These are phyloP conservation scores for Euschistus heros DNA, from an alignment of 1,140 invertebrate genomes.

Conservation along the genomic window DNA sequence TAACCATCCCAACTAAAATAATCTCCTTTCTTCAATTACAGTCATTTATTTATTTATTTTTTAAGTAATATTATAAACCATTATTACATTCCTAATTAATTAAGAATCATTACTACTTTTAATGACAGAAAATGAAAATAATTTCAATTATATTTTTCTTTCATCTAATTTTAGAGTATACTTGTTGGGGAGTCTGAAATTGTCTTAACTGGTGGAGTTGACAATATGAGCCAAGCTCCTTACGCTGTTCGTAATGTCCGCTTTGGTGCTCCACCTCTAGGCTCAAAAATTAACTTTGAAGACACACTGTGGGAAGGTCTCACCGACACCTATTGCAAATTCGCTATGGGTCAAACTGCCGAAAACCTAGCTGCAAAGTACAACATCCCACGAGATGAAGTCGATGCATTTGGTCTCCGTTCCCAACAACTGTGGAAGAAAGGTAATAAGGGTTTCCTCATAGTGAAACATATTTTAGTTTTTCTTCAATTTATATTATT, in stretches of 20 bases:
- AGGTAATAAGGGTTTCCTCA: constrained; percentile 37
- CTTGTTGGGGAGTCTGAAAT: constrained; percentile 73
- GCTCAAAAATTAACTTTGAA: constrained; percentile 69
- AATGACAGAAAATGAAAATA: too few species aligned
- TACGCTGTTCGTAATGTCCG: constrained; percentile 75
- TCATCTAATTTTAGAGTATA: constrained; percentile 60
- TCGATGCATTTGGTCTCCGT: constrained; percentile 75
- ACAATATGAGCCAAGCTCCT: constrained; percentile 94
- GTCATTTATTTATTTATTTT: too few species aligned
- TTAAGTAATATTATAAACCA: too few species aligned
- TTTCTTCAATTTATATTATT: neutral
- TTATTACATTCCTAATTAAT: too few species aligned
- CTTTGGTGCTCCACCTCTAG: constrained; percentile 80
- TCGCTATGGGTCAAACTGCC: constrained; percentile 94
- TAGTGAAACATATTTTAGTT: too few species aligned
- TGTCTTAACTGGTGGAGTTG: constrained; percentile 81
- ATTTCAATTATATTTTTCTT: too few species aligned
- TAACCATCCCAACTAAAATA: too few species aligned
- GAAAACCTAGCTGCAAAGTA: constrained; percentile 93
- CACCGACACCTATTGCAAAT: constrained; percentile 77
- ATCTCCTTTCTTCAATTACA: neutral
- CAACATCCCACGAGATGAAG: constrained; percentile 72
- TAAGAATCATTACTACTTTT: neutral
- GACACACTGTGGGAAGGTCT: constrained; percentile 88
- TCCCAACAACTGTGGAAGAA: constrained; percentile 77